A percentile compares a stretch with the other conserved stretches of the same genome.
These are phyloP conservation scores for Heliconius melpomene DNA, from an alignment of 1,140 invertebrate genomes.

Conservation along the genomic window DNA sequence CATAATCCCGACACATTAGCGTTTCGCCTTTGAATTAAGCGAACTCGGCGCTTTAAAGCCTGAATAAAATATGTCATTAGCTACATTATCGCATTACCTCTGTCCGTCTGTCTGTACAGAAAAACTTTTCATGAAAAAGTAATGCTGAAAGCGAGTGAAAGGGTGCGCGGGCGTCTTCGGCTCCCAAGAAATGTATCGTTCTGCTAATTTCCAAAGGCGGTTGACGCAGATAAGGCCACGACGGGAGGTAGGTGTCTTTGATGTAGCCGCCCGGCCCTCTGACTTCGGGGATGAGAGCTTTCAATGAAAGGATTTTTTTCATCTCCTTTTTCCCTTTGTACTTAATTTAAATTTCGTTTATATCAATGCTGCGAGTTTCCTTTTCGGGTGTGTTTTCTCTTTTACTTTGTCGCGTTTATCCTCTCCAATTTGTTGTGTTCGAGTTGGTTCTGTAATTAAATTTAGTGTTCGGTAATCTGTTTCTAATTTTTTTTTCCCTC, in stretches of 20 bases:
- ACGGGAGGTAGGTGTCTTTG: slow-evolving; percentile 71
- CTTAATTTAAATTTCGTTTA: slow-evolving; percentile 82
- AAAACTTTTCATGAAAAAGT: slow-evolving; percentile 67
- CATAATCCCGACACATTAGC: slow-evolving; percentile 55
- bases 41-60: slow-evolving; percentile 54
- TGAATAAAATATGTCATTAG: slow-evolving; percentile 73
- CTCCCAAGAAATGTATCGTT: slow-evolving; percentile 62
- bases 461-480: slow-evolving; percentile 78
- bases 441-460: slow-evolving; percentile 78
- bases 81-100: slow-evolving; percentile 63
- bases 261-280: slow-evolving; percentile 76
- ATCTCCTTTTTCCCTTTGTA: slow-evolving; percentile 79
- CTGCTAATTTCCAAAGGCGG: slow-evolving; percentile 78
- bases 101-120: slow-evolving; percentile 60
- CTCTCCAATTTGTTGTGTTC: slow-evolving; percentile 79
- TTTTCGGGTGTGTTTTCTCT: slow-evolving; percentile 77
- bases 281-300: slow-evolving; percentile 77
- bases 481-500: slow-evolving; percentile 64
- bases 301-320: slow-evolving; percentile 81
- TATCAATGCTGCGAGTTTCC: slow-evolving; percentile 79
- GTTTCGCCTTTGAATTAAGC: slow-evolving; percentile 51
- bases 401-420: slow-evolving; percentile 81
- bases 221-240: slow-evolving; percentile 75
- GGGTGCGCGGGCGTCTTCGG: slow-evolving; percentile 73
- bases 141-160: slow-evolving; percentile 65